phyloP scores from a whole-genome alignment of 2,888 invertebrate species.

The Leptopilina drosophilae region DNA sequence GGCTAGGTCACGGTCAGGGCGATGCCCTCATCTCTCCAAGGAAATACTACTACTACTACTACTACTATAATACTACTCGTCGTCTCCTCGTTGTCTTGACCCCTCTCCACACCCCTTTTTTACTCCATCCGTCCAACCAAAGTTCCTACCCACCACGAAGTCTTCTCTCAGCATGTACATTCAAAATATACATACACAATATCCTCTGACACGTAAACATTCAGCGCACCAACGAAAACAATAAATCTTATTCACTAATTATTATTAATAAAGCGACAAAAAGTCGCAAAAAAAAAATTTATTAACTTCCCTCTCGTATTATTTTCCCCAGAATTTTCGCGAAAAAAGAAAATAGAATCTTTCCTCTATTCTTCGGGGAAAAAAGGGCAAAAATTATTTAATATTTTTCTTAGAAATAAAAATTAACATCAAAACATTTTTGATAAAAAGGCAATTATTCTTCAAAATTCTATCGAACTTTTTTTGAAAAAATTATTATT shows the following conservation, averaged over 20 bases:
- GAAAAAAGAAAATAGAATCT: no score
- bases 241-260: neutral
- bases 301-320: no score
- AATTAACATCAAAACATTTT: no score
- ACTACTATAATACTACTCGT: slow-evolving; percentile 46
- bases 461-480: no score
- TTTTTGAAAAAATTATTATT: no score
- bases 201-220: neutral
- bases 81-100: slow-evolving; percentile 46
- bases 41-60: slow-evolving; percentile 56
- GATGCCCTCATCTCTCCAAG: slow-evolving; percentile 72
- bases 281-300: neutral
- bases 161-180: neutral
- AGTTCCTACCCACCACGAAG: slow-evolving; percentile 27
- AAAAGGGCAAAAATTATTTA: no score
- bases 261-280: neutral
- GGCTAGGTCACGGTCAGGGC: slow-evolving; percentile 77
- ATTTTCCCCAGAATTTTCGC: no score
- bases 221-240: neutral
- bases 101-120: slow-evolving; percentile 41
- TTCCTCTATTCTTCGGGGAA: no score
- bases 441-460: no score
- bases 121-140: slow-evolving; percentile 35
- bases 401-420: no score
- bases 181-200: neutral